phyloP scores from a whole-genome alignment of 2,113 vertebrate species.

The Apistogramma diplotaenia region DNA sequence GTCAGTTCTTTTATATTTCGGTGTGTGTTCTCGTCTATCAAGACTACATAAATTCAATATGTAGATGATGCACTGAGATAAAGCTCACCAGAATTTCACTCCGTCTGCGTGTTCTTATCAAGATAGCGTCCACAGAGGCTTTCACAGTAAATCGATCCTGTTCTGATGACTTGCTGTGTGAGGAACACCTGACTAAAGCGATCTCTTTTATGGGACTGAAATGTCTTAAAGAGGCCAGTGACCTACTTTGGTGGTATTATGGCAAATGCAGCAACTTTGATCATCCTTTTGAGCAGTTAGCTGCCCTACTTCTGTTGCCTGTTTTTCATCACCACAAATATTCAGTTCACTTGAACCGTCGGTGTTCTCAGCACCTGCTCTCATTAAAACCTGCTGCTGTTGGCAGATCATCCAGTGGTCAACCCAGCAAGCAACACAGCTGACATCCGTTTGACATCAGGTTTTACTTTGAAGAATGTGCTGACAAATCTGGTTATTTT shows the following conservation, averaged over 20 bases:
- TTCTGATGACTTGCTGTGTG: neutral
- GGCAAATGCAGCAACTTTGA: slow-evolving; percentile 34
- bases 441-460: neutral
- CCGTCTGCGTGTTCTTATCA: neutral
- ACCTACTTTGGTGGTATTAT: slow-evolving; percentile 72
- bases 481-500: slow-evolving; percentile 5
- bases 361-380: slow-evolving; percentile 8
- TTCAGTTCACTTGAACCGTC: neutral
- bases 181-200: neutral
- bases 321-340: slow-evolving; percentile 40
- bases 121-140: neutral
- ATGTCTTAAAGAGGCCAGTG: slow-evolving; percentile 52
- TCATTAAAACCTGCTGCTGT: slow-evolving; percentile 20
- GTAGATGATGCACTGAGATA: neutral
- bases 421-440: neutral
- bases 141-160: too few relatives aligned
- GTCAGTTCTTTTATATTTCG: neutral
- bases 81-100: slow-evolving; percentile 23
- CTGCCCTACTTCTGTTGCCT: slow-evolving; percentile 53
- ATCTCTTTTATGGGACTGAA: slow-evolving; percentile 7
- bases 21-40: neutral
- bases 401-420: neutral
- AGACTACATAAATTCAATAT: neutral
- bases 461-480: neutral
- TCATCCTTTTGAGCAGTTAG: neutral